phyloP scores from a whole-genome alignment of 1,140 invertebrate species.

The Paralvinella palmiformis region DNA sequence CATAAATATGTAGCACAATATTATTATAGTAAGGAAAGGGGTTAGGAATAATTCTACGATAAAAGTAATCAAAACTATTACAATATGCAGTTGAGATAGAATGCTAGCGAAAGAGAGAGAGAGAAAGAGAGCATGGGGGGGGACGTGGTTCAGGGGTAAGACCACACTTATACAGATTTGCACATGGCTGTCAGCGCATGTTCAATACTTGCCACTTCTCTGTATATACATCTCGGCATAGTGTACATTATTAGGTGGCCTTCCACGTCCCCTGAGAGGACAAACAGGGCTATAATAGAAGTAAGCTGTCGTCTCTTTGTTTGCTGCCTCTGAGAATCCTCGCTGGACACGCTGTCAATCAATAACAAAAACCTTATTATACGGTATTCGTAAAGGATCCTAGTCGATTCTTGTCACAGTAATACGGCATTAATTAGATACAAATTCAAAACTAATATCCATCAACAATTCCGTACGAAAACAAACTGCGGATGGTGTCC shows the following conservation, averaged over 20 bases:
- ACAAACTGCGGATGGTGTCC: conserved; percentile 3
- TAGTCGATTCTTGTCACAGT: too few relatives aligned
- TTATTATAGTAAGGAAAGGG: background rate
- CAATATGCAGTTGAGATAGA: too few relatives aligned
- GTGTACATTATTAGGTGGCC: background rate
- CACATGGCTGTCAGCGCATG: background rate
- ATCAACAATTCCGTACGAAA: too few relatives aligned
- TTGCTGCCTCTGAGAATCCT: too few relatives aligned
- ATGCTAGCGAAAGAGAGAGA: too few relatives aligned
- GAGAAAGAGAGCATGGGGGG: too few relatives aligned
- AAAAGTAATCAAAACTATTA: background rate
- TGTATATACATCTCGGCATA: background rate
- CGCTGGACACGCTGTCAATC: too few relatives aligned
- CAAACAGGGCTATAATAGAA: background rate
- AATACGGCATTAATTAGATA: too few relatives aligned
- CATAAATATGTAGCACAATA: too few relatives aligned
- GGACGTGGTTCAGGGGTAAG: background rate
- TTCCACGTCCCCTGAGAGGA: background rate
- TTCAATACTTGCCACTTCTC: conserved; percentile 5
- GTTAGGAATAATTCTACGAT: background rate
- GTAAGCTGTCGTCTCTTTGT: background rate
- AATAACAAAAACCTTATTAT: too few relatives aligned
- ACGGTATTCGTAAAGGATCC: too few relatives aligned
- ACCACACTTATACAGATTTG: background rate
- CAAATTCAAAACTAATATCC: too few relatives aligned